Evolutionary conservation across 2,113 vertebrate species (phyloP).

Genomic region (Cyprinodon brontotheroides): DNA sequence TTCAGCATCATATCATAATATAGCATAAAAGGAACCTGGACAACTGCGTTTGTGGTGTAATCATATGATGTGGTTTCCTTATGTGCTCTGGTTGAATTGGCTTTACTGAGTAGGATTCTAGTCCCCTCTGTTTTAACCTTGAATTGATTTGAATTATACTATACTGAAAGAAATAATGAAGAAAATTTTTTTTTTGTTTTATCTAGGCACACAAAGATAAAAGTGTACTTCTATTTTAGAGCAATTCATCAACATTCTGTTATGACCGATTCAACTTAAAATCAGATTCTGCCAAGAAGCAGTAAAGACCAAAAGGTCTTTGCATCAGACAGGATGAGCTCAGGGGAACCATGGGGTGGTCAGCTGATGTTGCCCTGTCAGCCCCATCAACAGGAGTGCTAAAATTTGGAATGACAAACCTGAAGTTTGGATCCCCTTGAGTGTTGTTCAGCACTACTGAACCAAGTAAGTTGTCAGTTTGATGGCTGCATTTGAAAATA

Average conservation of each 20-base stretch:
- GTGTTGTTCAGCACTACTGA: slow-evolving; percentile 35
- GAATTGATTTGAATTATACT: background rate
- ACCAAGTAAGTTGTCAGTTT: slow-evolving; percentile 54
- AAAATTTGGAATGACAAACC: slow-evolving; percentile 55
- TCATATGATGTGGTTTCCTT: background rate
- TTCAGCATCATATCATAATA: background rate
- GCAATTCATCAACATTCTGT: background rate
- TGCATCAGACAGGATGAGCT: slow-evolving; percentile 42
- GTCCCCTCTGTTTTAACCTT: background rate
- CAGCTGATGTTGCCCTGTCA: slow-evolving; percentile 23
- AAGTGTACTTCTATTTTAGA: background rate
- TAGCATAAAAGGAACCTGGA: too few species aligned
- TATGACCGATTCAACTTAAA: slow-evolving; percentile 17
- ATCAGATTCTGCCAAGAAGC: slow-evolving; percentile 4
- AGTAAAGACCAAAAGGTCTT: slow-evolving; percentile 10
- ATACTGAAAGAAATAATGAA: background rate
- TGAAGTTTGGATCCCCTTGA: slow-evolving; percentile 54
- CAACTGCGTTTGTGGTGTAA: background rate
- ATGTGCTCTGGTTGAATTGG: background rate
- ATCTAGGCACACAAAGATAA: background rate
- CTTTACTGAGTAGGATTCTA: background rate
- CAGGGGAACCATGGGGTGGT: slow-evolving; percentile 26
- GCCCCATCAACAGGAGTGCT: slow-evolving; percentile 44
- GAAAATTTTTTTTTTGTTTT: background rate
- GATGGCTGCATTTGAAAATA: slow-evolving; percentile 26